Evolutionary conservation across 1,140 invertebrate genomes (phyloP), one percentile per base, ranked within the genome.

Genomic region (Pachypeltis micranthus): DNA sequence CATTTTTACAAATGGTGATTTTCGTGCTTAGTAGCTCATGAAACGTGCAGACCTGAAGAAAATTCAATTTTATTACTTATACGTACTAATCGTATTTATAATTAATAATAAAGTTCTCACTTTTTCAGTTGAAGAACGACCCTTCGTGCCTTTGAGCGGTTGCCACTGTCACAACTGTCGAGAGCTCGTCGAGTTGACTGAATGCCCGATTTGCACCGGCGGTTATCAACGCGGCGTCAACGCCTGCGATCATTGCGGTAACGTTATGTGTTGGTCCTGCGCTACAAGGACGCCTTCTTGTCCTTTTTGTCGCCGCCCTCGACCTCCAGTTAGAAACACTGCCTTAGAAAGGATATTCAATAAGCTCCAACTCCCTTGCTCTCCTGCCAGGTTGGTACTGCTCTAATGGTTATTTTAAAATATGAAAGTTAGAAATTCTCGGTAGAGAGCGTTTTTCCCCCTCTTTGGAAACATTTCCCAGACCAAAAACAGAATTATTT

Each of bases 171-270:
- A 51, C 44, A 65, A 65, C 44, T 65, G 63, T 47, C 39, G 39
- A 34, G 63, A 65, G 31, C 26, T 65, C 21, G 59, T 65, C 26
- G 63, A 60, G 16, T 44, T 65, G 44, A 51, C 59, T 1, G 63
- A 65, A 31, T 65, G 63, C 25, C 44, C 59, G 7, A 60, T 65
- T 54, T 65, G 63, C 51, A 21, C 59, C 14, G 63, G 59, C 3
- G 59, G 59, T 10, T 55, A 54, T n/a, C 44, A 65, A 34, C 19
- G 44, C n/a, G 63, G 63, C 44, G 59, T 65, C 14, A 51, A 59
- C 1, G 60, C 63, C 2, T 65, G 63, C 51, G 59, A 65, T n/a
- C 60, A 60, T 14, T 65, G 63, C 28, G 63, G 63, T 4, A 65
- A 65, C 54, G 59, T 65, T n/a, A 60, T 54, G 10, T 65, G 63